Evolutionary conservation across 2,888 invertebrate genomes (phyloP).

Genomic region (Carterocephalus palaemon): DNA sequence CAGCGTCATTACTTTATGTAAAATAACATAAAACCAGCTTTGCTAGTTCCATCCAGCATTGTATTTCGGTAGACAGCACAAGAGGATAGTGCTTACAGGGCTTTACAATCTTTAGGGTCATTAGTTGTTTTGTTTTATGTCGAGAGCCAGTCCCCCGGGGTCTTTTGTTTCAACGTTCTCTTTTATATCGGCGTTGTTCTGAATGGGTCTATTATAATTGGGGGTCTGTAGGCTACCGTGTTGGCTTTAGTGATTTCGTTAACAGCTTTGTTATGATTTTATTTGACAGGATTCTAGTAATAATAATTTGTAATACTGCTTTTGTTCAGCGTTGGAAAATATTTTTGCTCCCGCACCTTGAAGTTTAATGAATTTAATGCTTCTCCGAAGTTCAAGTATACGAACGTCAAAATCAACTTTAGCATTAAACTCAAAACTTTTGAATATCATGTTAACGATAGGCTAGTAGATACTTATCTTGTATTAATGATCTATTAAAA

Average conservation of each 20-base stretch:
- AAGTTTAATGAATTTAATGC: too few relatives aligned
- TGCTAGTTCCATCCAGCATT: constrained; percentile 2
- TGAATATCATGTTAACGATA: neutral
- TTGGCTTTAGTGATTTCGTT: constrained; percentile 24
- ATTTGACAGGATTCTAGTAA: constrained; percentile 19
- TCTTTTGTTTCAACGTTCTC: constrained; percentile 24
- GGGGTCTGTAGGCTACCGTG: constrained; percentile 23
- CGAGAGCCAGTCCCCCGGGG: constrained; percentile 16
- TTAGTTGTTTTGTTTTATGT: constrained; percentile 48
- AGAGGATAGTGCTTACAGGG: constrained; percentile 23
- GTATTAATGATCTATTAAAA: constrained; percentile 9
- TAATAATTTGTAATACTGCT: constrained; percentile 13
- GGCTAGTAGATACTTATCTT: constrained; percentile 5
- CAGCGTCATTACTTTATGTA: too few relatives aligned
- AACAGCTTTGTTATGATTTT: constrained; percentile 23
- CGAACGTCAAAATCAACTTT: too few relatives aligned
- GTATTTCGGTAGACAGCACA: constrained; percentile 8
- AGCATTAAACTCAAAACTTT: neutral
- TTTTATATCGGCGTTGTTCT: constrained; percentile 19
- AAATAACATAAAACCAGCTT: too few relatives aligned
- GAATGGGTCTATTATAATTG: constrained; percentile 22
- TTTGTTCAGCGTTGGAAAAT: constrained; percentile 1
- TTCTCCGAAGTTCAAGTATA: too few relatives aligned
- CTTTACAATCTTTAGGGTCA: constrained; percentile 53
- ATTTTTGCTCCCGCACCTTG: neutral